Conservation (phyloP, 1,140 invertebrate species). For the Drosophila pectinifera region DNA sequence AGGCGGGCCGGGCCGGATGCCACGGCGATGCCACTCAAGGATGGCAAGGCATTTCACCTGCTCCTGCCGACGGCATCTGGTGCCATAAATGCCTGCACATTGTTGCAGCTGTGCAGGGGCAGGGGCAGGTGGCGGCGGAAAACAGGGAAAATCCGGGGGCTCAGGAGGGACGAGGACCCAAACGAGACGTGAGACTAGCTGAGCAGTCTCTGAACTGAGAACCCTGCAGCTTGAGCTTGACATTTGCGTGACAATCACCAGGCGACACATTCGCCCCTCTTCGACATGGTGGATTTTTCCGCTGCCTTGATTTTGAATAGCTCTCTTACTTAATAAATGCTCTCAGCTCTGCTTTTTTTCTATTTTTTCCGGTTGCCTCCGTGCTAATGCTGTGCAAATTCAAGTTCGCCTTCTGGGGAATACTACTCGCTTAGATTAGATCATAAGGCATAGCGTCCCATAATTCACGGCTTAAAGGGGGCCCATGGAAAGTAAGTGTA, state of each 20-base stretch:
- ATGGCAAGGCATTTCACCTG: conserved; percentile 62
- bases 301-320: conserved; percentile 77
- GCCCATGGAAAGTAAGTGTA: conserved; percentile 4
- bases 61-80: conserved; percentile 59
- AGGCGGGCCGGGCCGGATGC: conserved; percentile 12
- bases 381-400: conserved; percentile 72
- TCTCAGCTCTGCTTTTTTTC: conserved; percentile 17
- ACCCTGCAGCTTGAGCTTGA: conserved; percentile 56
- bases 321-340: conserved; percentile 78
- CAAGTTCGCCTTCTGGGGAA: conserved; percentile 50
- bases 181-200: conserved; percentile 35
- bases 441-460: conserved; percentile 56
- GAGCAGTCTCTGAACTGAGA: no score
- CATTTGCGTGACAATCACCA: conserved; percentile 67
- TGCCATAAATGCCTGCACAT: conserved; percentile 78
- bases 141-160: conserved; percentile 1
- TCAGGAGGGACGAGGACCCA: background rate
- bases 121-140: conserved; percentile 1
- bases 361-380: background rate
- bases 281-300: conserved; percentile 54
- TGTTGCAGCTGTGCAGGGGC: conserved; percentile 59
- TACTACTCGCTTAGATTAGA: conserved; percentile 51
- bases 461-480: conserved; percentile 36
- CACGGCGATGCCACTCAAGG: conserved; percentile 57
- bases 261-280: conserved; percentile 25